These are phyloP conservation scores for Falcunculus frontatus DNA, from an alignment of 2,113 vertebrate genomes.

Conservation along the genomic window DNA sequence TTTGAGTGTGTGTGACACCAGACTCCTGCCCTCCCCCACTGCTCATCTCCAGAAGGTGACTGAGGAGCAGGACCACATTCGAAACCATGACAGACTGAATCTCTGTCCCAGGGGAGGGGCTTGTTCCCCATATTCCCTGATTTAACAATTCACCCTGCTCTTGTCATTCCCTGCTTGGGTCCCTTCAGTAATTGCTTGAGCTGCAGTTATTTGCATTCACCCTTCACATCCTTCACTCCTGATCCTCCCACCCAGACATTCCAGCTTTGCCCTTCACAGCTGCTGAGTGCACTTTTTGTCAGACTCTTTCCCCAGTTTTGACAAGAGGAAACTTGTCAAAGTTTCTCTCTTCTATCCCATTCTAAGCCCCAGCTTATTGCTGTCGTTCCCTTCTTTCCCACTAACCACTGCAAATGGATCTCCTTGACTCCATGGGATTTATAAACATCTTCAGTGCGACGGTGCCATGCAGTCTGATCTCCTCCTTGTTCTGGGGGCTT, in stretches of 20 bases:
- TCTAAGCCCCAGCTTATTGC: not conserved
- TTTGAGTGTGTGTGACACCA: not conserved
- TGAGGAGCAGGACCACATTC: not conserved
- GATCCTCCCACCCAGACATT: not conserved
- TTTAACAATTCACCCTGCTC: rapidly evolving
- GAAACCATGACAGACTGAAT: not conserved
- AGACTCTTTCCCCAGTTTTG: not conserved
- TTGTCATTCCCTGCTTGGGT: not conserved
- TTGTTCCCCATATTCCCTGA: not conserved
- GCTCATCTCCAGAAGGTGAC: not conserved
- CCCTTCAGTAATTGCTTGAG: not conserved
- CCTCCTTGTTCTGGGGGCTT: not conserved
- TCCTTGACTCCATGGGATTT: not conserved
- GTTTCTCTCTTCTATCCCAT: not conserved
- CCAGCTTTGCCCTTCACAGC: not conserved
- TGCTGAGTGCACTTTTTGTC: not conserved
- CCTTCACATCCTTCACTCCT: not conserved
- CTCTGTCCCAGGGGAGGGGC: not conserved
- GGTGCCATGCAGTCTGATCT: not conserved
- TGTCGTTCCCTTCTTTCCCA: not conserved
- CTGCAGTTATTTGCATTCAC: not conserved
- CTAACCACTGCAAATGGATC: not conserved
- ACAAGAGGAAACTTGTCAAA: not conserved
- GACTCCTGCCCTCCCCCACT: not conserved
- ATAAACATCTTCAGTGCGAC: not conserved